Base-by-base conservation (phyloP, 1,140 invertebrate genomes). In the Zaprionus ghesquierei region DNA sequence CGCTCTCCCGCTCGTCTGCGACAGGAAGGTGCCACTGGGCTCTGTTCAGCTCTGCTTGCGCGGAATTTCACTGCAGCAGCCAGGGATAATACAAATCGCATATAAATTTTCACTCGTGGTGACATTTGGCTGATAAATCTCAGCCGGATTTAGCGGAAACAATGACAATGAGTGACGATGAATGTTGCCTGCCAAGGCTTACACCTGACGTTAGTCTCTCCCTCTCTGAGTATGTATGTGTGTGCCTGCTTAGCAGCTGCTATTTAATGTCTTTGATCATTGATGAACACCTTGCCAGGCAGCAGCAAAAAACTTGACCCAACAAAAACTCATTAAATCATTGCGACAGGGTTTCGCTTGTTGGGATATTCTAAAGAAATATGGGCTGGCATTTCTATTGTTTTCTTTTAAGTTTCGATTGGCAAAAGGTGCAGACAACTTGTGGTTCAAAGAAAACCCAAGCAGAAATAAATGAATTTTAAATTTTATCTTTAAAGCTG, bases 121-220 rank as follows among this genome's bases (percentile, higher is more conserved):
- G 85, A 89, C 84, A 89, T 73, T 89, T 77, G 77, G 69, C 84
- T 84, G 84, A 89, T 89, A 89, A 89, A 89, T 89, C 85, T 89
- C 62, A 75, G 70, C 72, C 75, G 76, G 79, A 82, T 75, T 84
- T 75, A 62, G 56, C 66, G 72, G 73, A 75, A 89, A 80, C 84
- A 79, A 82, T 74, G 69, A 41, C 61, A 71, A 56, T 62, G 66
- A 62, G 66, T 54, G 58, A 44, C 25, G 49, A 41, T 62, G 20
- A 54, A 54, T 51, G 12, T 33, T 29, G 50, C 56, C 44, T 53
- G 46, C n/a, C n/a, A 51, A n/a, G 31, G 50, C 29, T 53, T 44
- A 22, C 49, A 72, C 69, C 69, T 72, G 69, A 13, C 60, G n/a
- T 41, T 8, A 18, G 13, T 13, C n/a, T 53, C 46, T 2, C 35